phyloP scores from a whole-genome alignment of 2,888 invertebrate genomes.

The Phrixothrix hirtus region DNA sequence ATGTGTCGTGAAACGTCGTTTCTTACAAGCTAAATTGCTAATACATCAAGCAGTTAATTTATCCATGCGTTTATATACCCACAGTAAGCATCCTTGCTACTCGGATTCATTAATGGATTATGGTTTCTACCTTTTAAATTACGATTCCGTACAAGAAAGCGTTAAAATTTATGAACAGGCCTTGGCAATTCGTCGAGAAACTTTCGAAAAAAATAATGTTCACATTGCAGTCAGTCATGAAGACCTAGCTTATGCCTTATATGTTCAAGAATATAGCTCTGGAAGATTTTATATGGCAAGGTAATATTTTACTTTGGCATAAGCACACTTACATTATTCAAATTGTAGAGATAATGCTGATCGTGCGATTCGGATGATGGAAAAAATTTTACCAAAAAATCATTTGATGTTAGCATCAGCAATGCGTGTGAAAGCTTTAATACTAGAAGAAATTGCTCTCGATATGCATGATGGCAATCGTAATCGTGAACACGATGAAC shows the following conservation, averaged over 20 bases:
- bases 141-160: constrained; percentile 82
- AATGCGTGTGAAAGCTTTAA: constrained; percentile 88
- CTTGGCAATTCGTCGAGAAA: constrained; percentile 69
- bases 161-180: constrained; percentile 83
- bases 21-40: constrained; percentile 78
- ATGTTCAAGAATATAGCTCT: constrained; percentile 89
- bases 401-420: constrained; percentile 87
- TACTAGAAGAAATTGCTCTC: constrained; percentile 90
- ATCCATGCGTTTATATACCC: constrained; percentile 64
- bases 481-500: constrained; percentile 49
- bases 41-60: constrained; percentile 80
- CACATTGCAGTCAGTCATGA: constrained; percentile 89
- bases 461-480: constrained; percentile 63
- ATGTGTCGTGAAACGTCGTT: constrained; percentile 87
- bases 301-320: constrained; percentile 56
- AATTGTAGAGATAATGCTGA: constrained; percentile 74
- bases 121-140: constrained; percentile 88
- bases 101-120: constrained; percentile 86
- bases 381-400: constrained; percentile 76
- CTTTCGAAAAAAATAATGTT: constrained; percentile 84
- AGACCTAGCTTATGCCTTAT: constrained; percentile 90
- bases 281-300: constrained; percentile 81
- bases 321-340: background rate
- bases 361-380: constrained; percentile 79
- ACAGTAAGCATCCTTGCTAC: constrained; percentile 75